Conservation (phyloP, 1,140 invertebrate species). For the Olivierus martensii region DNA sequence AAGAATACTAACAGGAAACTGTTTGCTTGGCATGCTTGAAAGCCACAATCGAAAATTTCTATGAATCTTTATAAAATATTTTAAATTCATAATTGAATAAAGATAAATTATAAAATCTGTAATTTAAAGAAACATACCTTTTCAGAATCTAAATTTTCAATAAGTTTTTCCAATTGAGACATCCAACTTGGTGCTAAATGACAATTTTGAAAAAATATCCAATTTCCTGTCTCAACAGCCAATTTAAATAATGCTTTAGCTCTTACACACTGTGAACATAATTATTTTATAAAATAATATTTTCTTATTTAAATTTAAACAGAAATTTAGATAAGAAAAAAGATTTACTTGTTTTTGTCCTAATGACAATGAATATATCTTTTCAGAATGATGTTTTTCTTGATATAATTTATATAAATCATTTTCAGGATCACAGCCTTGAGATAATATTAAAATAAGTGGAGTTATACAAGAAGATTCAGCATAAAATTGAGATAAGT, state of each 20-base stretch:
- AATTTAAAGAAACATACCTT: slow-evolving; percentile 26
- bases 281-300: not conserved
- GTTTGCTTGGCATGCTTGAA: slow-evolving; percentile 64
- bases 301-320: not conserved
- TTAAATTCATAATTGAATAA: not conserved
- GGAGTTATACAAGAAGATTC: slow-evolving; percentile 32
- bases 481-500: slow-evolving; percentile 30
- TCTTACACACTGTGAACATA: slow-evolving; percentile 48
- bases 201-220: slow-evolving; percentile 95
- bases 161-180: slow-evolving; percentile 60
- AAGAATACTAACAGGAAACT: slow-evolving; percentile 79
- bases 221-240: slow-evolving; percentile 63
- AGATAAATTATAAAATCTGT: not conserved
- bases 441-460: slow-evolving; percentile 34
- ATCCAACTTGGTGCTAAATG: slow-evolving; percentile 91
- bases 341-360: slow-evolving; percentile 33
- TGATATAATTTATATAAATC: slow-evolving; percentile 35
- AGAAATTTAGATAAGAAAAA: not conserved
- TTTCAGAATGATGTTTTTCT: slow-evolving; percentile 35
- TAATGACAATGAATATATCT: slow-evolving; percentile 34
- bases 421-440: slow-evolving; percentile 34
- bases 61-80: slow-evolving; percentile 44
- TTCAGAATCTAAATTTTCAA: slow-evolving; percentile 39
- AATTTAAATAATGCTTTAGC: slow-evolving; percentile 76
- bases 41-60: slow-evolving; percentile 85